These are phyloP conservation scores for Lucilia sericata DNA, from an alignment of 1,140 invertebrate genomes.

Conservation along the genomic window DNA sequence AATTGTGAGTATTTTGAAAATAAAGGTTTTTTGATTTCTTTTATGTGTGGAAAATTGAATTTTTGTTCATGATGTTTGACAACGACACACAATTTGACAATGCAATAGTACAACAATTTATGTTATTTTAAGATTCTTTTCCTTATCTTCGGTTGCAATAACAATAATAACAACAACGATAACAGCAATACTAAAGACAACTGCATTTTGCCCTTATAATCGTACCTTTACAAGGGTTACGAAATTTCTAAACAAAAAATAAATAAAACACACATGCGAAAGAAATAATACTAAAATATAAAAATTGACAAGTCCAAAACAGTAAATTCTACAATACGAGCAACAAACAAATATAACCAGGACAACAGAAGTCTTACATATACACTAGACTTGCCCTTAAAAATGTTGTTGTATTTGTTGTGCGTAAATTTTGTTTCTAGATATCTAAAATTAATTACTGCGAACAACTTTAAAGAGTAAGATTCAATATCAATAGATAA, in stretches of 20 bases:
- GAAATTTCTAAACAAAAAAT: background rate
- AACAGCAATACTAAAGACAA: background rate
- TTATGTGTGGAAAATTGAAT: conserved; percentile 34
- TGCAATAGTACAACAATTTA: conserved; percentile 35
- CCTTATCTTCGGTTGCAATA: background rate
- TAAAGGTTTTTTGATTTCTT: background rate
- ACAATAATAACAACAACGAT: conserved; percentile 9
- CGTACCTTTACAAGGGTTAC: conserved; percentile 16
- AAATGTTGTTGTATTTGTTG: too few relatives aligned
- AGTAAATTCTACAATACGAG: background rate
- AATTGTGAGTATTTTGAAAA: background rate
- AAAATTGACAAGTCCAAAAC: conserved; percentile 11
- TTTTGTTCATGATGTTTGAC: conserved; percentile 39
- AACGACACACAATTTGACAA: conserved; percentile 31
- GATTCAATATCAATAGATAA: too few relatives aligned
- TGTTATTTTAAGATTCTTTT: conserved; percentile 18
- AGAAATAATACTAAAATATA: background rate
- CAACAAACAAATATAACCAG: background rate
- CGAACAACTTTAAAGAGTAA: too few relatives aligned
- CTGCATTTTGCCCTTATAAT: background rate
- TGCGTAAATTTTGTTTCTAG: too few relatives aligned
- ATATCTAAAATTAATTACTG: too few relatives aligned
- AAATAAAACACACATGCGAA: background rate
- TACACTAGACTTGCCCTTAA: too few relatives aligned
- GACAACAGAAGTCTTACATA: background rate